Conservation (phyloP, 2,888 invertebrate species). For the Leucozona laternaria region DNA sequence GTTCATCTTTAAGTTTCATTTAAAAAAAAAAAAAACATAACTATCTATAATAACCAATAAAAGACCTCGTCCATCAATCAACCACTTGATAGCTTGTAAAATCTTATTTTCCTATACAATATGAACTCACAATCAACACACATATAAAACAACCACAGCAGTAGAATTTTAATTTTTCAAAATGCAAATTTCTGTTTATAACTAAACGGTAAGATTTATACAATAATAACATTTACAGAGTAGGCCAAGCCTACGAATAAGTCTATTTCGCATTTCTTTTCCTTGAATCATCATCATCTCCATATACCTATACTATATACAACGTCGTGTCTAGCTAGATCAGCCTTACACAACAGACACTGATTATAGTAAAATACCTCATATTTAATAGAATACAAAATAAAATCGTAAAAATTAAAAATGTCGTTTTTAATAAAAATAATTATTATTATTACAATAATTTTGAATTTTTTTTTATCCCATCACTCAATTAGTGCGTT, state of each 20-base stretch:
- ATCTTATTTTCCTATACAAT: constrained; percentile 2
- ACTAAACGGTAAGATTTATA: constrained; percentile 35
- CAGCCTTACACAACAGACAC: not conserved
- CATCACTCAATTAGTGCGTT: constrained; percentile 72
- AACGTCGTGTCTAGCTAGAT: not conserved
- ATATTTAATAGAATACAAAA: constrained; percentile 30
- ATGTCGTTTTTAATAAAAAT: constrained; percentile 67
- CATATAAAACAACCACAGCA: constrained; percentile 8
- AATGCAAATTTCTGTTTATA: constrained; percentile 51
- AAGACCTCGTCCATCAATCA: constrained; percentile 25
- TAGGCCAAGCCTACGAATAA: constrained; percentile 61
- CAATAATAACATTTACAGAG: constrained; percentile 26
- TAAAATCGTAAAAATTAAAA: constrained; percentile 45
- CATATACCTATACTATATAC: not conserved
- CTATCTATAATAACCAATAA: constrained; percentile 3
- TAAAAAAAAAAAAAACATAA: too few species aligned
- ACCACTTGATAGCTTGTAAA: constrained; percentile 35
- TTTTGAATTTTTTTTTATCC: constrained; percentile 27
- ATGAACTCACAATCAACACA: constrained; percentile 2
- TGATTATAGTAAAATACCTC: not conserved
- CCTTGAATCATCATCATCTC: constrained; percentile 55
- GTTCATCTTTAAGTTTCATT: not conserved
- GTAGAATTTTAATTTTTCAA: constrained; percentile 36
- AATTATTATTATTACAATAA: constrained; percentile 48
- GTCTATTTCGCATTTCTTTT: constrained; percentile 55